These are phyloP conservation scores for Netelia melanura DNA, from an alignment of 2,888 invertebrate genomes.

Conservation along the genomic window DNA sequence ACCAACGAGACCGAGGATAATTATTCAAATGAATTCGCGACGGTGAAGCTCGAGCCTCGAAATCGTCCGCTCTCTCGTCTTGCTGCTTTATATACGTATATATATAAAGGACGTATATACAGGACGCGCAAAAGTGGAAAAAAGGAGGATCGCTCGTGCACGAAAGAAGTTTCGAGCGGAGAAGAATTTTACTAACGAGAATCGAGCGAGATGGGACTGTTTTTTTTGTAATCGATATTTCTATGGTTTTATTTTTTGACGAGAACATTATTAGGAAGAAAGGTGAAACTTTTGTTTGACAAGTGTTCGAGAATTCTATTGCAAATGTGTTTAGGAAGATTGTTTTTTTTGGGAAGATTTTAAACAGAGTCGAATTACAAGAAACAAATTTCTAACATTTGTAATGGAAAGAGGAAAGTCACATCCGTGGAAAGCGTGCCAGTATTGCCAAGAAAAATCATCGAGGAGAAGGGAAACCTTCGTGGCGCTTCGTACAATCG, in stretches of 20 bases:
- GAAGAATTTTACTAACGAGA: slow-evolving; percentile 23
- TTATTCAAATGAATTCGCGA: slow-evolving; percentile 64
- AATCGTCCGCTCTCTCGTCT: slow-evolving; percentile 12
- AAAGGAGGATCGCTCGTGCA: slow-evolving; percentile 11
- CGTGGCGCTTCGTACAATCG: slow-evolving; percentile 2
- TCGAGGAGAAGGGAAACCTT: slow-evolving; percentile 15
- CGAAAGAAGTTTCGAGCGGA: slow-evolving; percentile 17
- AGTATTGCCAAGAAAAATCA: slow-evolving; percentile 6
- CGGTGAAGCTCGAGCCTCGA: slow-evolving; percentile 49
- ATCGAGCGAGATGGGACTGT: neutral
- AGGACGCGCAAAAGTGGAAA: neutral
- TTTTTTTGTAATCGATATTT: neutral
- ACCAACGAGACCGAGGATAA: slow-evolving; percentile 47
- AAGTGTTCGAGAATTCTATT: too few species aligned
- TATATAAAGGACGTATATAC: neutral
- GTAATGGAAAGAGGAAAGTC: slow-evolving; percentile 37
- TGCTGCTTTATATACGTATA: slow-evolving; percentile 1
- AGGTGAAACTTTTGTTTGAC: too few species aligned
- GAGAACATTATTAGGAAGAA: too few species aligned
- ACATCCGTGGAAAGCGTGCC: slow-evolving; percentile 52
- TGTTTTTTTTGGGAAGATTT: too few species aligned
- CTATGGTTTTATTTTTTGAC: neutral
- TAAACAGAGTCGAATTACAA: neutral
- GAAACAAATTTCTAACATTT: slow-evolving; percentile 4
- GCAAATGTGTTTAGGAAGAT: too few species aligned